phyloP scores from a whole-genome alignment of 2,113 vertebrate genomes.

The Paradoxurus hermaphroditus region DNA sequence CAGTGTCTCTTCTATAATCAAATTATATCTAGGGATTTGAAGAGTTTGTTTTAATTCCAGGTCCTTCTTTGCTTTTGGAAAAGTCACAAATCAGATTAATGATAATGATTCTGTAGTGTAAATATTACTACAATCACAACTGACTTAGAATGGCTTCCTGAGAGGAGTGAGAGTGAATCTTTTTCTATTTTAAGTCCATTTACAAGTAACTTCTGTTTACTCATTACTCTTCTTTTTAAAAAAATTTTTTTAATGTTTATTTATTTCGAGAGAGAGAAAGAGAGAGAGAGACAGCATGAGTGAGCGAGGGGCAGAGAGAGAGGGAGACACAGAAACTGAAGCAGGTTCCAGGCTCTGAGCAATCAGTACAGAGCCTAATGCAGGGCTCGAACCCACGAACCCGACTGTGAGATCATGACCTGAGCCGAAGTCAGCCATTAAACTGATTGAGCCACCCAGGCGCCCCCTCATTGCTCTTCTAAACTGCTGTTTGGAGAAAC shows the following conservation, averaged over 20 bases:
- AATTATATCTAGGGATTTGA: not conserved
- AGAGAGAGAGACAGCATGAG: too few species aligned
- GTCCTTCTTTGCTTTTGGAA: constrained; percentile 1
- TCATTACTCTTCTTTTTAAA: not conserved
- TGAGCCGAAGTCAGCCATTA: too few species aligned
- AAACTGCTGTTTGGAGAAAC: constrained; percentile 23
- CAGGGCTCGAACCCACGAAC: too few species aligned
- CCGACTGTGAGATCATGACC: too few species aligned
- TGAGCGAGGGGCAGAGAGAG: too few species aligned
- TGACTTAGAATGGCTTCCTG: not conserved
- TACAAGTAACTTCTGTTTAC: not conserved
- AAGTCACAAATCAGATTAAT: not conserved
- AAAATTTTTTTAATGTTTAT: too few species aligned
- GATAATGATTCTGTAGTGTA: not conserved
- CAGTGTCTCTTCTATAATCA: not conserved
- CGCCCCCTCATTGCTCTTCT: not conserved
- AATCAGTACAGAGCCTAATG: too few species aligned
- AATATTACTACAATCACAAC: not conserved
- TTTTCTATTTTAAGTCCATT: not conserved
- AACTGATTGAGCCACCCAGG: too few species aligned
- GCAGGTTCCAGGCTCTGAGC: too few species aligned
- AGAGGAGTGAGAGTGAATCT: not conserved
- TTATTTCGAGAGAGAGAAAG: too few species aligned
- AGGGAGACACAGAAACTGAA: too few species aligned
- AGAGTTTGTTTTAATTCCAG: constrained; percentile 7